Evolutionary conservation across 1,140 invertebrate genomes (phyloP).

Genomic region (Metaphire vulgaris): DNA sequence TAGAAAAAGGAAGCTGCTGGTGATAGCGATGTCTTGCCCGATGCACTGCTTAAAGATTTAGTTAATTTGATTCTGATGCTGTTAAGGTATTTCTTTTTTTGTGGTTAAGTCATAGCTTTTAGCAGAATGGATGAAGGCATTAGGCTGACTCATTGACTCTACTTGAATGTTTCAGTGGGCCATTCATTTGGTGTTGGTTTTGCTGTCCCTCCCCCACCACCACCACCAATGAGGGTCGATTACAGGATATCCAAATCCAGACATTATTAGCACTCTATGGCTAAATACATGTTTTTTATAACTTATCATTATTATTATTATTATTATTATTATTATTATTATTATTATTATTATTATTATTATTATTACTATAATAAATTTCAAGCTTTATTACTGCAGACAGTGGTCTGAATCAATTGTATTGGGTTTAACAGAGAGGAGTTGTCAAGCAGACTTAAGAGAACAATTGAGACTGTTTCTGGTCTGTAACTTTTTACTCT

Average conservation of each 20-base stretch:
- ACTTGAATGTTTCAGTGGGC: neutral
- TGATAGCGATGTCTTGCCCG: slow-evolving; percentile 63
- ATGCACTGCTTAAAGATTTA: slow-evolving; percentile 61
- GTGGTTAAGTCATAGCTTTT: neutral
- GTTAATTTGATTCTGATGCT: slow-evolving; percentile 65
- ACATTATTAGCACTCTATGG: no score
- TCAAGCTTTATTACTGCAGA: no score
- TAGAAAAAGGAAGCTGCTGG: slow-evolving; percentile 72
- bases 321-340: no score
- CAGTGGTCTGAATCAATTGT: no score
- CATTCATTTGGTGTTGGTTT: neutral
- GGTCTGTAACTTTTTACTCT: no score
- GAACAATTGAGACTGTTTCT: no score
- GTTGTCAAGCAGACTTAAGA: no score
- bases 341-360: no score
- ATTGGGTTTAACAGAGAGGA: no score
- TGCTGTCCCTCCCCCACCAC: neutral
- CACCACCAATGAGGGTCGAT: neutral
- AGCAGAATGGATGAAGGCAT: neutral
- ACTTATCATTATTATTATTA: no score
- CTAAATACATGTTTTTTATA: no score
- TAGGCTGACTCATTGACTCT: neutral
- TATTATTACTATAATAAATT: no score
- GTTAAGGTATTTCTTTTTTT: slow-evolving; percentile 44
- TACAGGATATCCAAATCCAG: neutral